Base-by-base conservation (phyloP, 53 echinoderm and acorn worm genomes). In the Mesocentrotus franciscanus region DNA sequence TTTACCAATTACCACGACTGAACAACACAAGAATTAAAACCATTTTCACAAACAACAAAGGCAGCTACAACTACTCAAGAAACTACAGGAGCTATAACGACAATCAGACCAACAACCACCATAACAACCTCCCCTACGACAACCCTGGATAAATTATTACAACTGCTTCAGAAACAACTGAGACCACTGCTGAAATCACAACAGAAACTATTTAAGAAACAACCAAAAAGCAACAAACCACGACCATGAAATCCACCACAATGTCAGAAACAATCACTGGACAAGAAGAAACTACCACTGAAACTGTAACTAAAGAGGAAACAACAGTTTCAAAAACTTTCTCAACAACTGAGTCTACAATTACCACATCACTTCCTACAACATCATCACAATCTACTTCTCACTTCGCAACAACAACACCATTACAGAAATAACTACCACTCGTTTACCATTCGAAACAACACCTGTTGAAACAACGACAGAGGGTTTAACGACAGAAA, bases 391-490 rank as follows among this genome's bases (percentile, higher is more conserved):
- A 81, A 39, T 17, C 36, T 22, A 32, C 30, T 30, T 76, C 76
- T 30, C 76, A 30, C 27, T 33, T 27, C 33, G 30, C 27, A 13
- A 39, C 81, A 90, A 92, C 92, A 61, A 92, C 92, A 33, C 62
- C 60, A 92, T 64, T 61, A 92, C 92, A 61, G 60, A 90, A 60
- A 58, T 90, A 4, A n/a, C 22, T 22, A 55, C 60, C 60, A 90
- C 90, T 60, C 58, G 8, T 56, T 85, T 57, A n/a, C 85, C 58
- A 32, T 90, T 59, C 32, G 90, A 90, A 90, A 90, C 95, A 33
- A 94, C 95, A 18, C 59, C 85, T 18, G 30, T 64, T 30, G 34
- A 81, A 85, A 94, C 66, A 84, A 94, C 95, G 13, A 61, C 13
- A 8, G 85, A 55, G 42, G 34, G 39, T 34, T 39, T 64, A 15